Evolutionary conservation across 2,888 invertebrate genomes (phyloP).

Genomic region (Andrena trimmerana): DNA sequence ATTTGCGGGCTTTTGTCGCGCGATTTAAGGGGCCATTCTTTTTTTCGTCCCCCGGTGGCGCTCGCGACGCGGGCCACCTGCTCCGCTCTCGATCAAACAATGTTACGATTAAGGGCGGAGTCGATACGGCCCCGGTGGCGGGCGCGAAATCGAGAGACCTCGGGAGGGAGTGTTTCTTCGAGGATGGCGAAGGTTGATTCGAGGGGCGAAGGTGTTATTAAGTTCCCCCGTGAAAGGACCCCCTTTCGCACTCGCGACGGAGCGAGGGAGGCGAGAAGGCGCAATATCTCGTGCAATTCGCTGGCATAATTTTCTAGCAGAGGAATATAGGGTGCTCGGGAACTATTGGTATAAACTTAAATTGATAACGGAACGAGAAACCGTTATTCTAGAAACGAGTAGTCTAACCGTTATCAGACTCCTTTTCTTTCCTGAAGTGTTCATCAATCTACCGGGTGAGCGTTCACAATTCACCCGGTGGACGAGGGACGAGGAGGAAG

Average conservation of each 20-base stretch:
- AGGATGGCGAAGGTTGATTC: conserved; percentile 10
- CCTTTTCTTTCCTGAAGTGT: too few species aligned
- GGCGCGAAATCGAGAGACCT: conserved; percentile 11
- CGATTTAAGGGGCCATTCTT: conserved; percentile 59
- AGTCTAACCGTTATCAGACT: too few species aligned
- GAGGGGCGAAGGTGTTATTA: conserved; percentile 44
- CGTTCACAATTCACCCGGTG: background rate
- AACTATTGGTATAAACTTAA: background rate
- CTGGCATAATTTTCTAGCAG: conserved; percentile 19
- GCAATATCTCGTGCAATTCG: conserved; percentile 37
- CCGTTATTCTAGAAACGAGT: too few species aligned
- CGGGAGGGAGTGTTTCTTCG: conserved; percentile 23
- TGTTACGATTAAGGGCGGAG: conserved; percentile 38
- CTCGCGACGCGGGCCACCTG: conserved; percentile 41
- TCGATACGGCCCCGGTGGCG: background rate
- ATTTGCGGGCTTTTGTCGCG: conserved; percentile 44
- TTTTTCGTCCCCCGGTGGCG: background rate
- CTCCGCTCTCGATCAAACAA: conserved; percentile 14
- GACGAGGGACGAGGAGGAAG: background rate
- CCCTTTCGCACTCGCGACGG: conserved; percentile 4
- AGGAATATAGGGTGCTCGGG: background rate
- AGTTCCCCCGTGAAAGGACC: conserved; percentile 39
- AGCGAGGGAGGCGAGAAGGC: conserved; percentile 22
- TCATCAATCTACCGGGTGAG: too few species aligned
- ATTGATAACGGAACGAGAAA: too few species aligned